Conservation (phyloP, 2,888 invertebrate species). For the Zeuzera pyrina region DNA sequence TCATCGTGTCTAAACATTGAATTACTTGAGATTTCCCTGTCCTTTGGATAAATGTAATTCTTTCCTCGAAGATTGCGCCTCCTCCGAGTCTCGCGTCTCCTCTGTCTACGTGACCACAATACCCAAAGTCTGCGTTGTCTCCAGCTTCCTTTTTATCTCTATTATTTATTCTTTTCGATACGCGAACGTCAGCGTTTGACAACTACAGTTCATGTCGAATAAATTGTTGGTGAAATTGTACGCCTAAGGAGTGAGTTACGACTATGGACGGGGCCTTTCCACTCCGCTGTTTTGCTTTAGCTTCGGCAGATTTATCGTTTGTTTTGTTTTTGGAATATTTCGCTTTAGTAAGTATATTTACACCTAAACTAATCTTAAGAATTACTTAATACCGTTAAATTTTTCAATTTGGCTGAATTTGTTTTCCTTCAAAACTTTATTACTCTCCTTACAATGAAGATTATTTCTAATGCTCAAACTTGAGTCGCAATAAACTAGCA, state of each 20-base stretch:
- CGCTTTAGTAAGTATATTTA: slow-evolving; percentile 20
- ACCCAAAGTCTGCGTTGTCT: slow-evolving; percentile 45
- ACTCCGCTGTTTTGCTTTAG: slow-evolving; percentile 39
- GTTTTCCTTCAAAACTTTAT: too few species aligned
- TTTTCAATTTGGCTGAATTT: not conserved
- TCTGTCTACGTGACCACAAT: slow-evolving; percentile 59
- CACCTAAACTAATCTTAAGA: too few species aligned
- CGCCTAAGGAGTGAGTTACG: slow-evolving; percentile 59
- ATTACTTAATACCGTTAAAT: too few species aligned
- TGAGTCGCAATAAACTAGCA: slow-evolving; percentile 61
- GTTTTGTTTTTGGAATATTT: slow-evolving; percentile 45
- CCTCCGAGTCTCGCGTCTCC: slow-evolving; percentile 38
- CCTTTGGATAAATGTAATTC: slow-evolving; percentile 67
- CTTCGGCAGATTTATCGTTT: slow-evolving; percentile 49
- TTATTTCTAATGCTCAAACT: slow-evolving; percentile 61
- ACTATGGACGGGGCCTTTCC: slow-evolving; percentile 48
- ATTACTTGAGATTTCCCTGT: slow-evolving; percentile 61
- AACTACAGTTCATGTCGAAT: slow-evolving; percentile 65
- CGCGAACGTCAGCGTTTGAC: slow-evolving; percentile 66
- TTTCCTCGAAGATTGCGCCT: slow-evolving; percentile 64
- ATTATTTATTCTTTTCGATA: slow-evolving; percentile 65
- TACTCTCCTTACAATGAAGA: slow-evolving; percentile 45
- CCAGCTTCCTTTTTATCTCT: slow-evolving; percentile 54
- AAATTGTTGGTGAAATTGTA: slow-evolving; percentile 63
- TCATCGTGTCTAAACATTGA: slow-evolving; percentile 53